Base-by-base conservation (phyloP, 1,140 invertebrate genomes). In the Lepeophtheirus salmonis region DNA sequence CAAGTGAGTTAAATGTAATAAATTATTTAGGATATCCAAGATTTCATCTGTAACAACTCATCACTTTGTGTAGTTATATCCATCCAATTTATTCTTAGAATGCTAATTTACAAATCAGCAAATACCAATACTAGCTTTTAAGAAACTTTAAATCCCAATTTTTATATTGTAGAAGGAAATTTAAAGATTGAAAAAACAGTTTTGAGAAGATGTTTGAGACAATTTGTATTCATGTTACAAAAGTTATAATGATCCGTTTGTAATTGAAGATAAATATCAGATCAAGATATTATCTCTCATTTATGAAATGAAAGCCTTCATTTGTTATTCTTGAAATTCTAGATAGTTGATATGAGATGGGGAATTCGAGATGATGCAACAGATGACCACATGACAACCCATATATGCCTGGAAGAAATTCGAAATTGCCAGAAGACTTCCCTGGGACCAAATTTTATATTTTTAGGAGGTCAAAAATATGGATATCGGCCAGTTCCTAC, bases 381-480 rank as follows among this genome's bases (percentile, higher is more conserved):
- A 2, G 57, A 60, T 22, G 57, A 60, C 22, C 57, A 60, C 20
- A 52, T 50, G 30, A 60, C 57, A 13, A 60, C 57, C n/a, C n/a
- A 50, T n/a, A 60, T 60, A 4, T 60, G 30, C 23, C 30, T 60
- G 2, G 57, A 60, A 21, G 57, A 60, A 23, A 50, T 60, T 51
- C 2, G 23, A 50, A 60, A 60, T 24, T 60, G 57, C 22, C 30
- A 60, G 49, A 50, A 60, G 20, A 21, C 16, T 12, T 60, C 57
- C 6, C 21, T 60, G 2, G 57, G 57, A 22, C 57, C 57, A 13
- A 60, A 49, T 50, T 60, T 60, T 50, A 21, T 60, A 20, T 60
- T 51, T 54, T 30, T 60, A 6, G 49, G 30, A 1, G 57, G 57
- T 3, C 57, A 60, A 60, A 60, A 60, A 24, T 60, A 60, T 21